Percentiles rank a stretch among this genome's conserved stretches.
Evolutionary conservation across 2,113 vertebrate species (phyloP).

Genomic region (Camarhynchus parvulus): DNA sequence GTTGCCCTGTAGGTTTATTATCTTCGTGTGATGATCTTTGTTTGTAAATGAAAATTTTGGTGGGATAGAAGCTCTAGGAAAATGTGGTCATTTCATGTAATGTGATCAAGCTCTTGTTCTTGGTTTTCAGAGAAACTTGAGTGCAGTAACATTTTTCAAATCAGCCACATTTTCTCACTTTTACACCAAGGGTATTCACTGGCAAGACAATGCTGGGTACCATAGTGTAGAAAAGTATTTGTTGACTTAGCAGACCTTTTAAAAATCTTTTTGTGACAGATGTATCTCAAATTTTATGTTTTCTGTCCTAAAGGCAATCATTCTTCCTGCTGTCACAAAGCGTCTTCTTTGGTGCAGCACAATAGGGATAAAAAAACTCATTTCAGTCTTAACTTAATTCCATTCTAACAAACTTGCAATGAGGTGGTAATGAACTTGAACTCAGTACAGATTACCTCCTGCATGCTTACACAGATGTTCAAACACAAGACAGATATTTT

Average conservation of each 20-base stretch:
- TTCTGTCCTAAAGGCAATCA: constrained; percentile 1
- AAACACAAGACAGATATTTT: background rate
- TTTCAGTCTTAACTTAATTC: constrained; percentile 64
- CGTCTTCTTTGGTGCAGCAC: background rate
- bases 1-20: background rate
- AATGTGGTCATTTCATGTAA: background rate
- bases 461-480: background rate
- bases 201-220: background rate
- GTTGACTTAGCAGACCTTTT: background rate
- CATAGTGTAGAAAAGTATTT: background rate
- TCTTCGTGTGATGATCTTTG: background rate
- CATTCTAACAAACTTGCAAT: constrained; percentile 45
- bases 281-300: background rate
- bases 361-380: constrained; percentile 46
- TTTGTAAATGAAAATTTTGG: background rate
- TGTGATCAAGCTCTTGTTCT: background rate
- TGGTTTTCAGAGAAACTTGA: background rate
- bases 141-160: background rate
- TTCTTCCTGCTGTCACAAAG: background rate
- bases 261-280: background rate
- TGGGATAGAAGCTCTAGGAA: background rate
- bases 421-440: constrained; percentile 61
- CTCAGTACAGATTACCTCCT: constrained; percentile 10
- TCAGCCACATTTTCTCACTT: background rate
- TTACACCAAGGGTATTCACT: background rate